Percentiles rank a stretch among this genome's conserved stretches.
Conservation (phyloP, 2,888 invertebrate genomes). For the Congeria kusceri region DNA sequence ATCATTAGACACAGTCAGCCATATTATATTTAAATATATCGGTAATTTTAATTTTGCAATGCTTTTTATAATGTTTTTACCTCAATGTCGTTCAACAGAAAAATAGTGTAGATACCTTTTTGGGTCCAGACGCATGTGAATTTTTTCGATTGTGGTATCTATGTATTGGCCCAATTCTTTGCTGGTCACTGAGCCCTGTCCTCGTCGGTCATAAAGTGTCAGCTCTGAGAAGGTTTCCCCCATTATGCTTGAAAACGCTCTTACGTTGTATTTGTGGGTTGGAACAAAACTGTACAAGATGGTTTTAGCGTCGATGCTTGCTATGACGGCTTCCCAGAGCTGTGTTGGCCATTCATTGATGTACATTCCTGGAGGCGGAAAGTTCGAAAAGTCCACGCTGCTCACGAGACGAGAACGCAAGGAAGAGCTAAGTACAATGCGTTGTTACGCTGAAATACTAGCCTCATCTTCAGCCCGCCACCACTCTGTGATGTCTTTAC, state of each 20-base stretch:
- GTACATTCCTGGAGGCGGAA: conserved; percentile 46
- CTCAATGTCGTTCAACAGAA: no score
- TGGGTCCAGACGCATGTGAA: conserved; percentile 26
- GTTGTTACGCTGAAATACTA: conserved; percentile 26
- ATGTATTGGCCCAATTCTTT: conserved; percentile 26
- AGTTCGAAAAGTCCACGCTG: conserved; percentile 12
- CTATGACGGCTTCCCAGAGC: conserved; percentile 27
- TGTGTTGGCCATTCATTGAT: conserved; percentile 37
- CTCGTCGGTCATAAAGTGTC: conserved; percentile 25
- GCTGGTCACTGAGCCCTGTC: conserved; percentile 23
- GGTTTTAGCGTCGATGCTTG: conserved; percentile 24
- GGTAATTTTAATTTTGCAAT: no score
- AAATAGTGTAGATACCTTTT: conserved; percentile 10
- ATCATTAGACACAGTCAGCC: no score
- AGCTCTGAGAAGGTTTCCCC: conserved; percentile 36
- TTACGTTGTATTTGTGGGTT: conserved; percentile 21
- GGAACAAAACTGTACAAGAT: conserved; percentile 4
- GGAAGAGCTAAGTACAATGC: conserved; percentile 5
- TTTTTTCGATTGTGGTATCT: conserved; percentile 10
- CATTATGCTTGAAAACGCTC: conserved; percentile 37
- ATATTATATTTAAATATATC: no score
- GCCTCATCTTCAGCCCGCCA: conserved; percentile 49
- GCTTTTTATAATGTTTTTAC: no score
- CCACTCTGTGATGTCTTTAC: conserved; percentile 31
- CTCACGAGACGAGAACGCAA: conserved; percentile 22